phyloP scores from a whole-genome alignment of 2,113 vertebrate species.

The Gadus macrocephalus region DNA sequence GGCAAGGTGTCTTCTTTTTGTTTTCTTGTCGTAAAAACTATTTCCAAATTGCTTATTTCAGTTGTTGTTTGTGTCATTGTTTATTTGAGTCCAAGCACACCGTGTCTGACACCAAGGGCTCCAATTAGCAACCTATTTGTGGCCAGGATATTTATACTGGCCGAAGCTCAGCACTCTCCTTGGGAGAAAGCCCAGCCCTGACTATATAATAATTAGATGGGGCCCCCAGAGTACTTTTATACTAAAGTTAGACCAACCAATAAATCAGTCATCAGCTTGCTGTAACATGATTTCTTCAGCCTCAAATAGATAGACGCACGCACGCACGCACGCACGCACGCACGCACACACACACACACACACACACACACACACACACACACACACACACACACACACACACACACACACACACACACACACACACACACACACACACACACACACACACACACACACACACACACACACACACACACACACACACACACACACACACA shows the following conservation, averaged over 20 bases:
- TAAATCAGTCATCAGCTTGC: constrained; percentile 6
- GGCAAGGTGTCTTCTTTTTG: too few relatives aligned
- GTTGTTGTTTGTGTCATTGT: too few relatives aligned
- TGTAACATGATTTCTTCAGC: constrained; percentile 29
- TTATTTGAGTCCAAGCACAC: too few relatives aligned
- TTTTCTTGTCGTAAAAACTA: too few relatives aligned
- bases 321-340: constrained; percentile 1
- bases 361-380: not conserved
- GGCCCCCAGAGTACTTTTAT: not conserved
- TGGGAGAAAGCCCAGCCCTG: not conserved
- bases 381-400: constrained; percentile 15
- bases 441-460: constrained; percentile 17
- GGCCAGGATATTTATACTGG: constrained; percentile 2
- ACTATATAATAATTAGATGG: not conserved
- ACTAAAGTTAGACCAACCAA: not conserved
- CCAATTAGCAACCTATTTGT: not conserved
- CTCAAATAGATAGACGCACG: constrained; percentile 29
- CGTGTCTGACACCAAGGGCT: not conserved
- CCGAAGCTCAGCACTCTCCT: not conserved
- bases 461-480: constrained; percentile 6
- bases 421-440: too few relatives aligned
- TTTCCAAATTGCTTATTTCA: too few relatives aligned
- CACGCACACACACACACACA: too few relatives aligned
- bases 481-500: too few relatives aligned
- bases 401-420: not conserved